These are phyloP conservation scores for Phortica okadai DNA, from an alignment of 2,888 invertebrate species.

Conservation along the genomic window DNA sequence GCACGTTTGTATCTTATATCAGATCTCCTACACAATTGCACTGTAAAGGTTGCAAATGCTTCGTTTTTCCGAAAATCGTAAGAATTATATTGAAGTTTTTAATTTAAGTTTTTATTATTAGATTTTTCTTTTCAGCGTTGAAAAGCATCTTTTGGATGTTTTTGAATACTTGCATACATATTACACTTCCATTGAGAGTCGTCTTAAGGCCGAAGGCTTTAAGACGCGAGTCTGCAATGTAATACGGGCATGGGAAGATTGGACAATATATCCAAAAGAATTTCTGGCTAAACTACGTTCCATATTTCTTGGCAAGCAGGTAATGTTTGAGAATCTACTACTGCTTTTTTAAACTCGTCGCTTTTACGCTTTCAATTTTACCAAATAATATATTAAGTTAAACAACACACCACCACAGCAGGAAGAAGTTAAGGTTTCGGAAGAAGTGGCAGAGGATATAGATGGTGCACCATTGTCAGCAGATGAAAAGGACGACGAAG, in stretches of 20 bases:
- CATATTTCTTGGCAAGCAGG: slow-evolving; percentile 88
- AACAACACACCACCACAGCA: slow-evolving; percentile 51
- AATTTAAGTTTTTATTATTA: neutral
- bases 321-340: slow-evolving; percentile 40
- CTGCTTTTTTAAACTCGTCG: no score
- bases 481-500: slow-evolving; percentile 80
- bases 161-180: slow-evolving; percentile 86
- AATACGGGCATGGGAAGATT: slow-evolving; percentile 98
- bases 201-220: slow-evolving; percentile 97
- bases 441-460: slow-evolving; percentile 74
- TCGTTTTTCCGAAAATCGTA: slow-evolving; percentile 93
- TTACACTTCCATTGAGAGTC: slow-evolving; percentile 85
- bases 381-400: neutral
- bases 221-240: slow-evolving; percentile 92
- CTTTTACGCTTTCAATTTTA: no score
- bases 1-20: slow-evolving; percentile 96
- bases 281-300: slow-evolving; percentile 92
- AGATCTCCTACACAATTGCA: slow-evolving; percentile 97
- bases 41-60: slow-evolving; percentile 96
- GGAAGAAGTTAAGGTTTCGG: slow-evolving; percentile 60
- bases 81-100: slow-evolving; percentile 64
- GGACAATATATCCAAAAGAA: slow-evolving; percentile 96
- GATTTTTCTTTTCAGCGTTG: slow-evolving; percentile 81
- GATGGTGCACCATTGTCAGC: slow-evolving; percentile 78
- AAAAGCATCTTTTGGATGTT: slow-evolving; percentile 86